Base-by-base conservation (phyloP, 2,113 vertebrate genomes). In the Sitta europaea region DNA sequence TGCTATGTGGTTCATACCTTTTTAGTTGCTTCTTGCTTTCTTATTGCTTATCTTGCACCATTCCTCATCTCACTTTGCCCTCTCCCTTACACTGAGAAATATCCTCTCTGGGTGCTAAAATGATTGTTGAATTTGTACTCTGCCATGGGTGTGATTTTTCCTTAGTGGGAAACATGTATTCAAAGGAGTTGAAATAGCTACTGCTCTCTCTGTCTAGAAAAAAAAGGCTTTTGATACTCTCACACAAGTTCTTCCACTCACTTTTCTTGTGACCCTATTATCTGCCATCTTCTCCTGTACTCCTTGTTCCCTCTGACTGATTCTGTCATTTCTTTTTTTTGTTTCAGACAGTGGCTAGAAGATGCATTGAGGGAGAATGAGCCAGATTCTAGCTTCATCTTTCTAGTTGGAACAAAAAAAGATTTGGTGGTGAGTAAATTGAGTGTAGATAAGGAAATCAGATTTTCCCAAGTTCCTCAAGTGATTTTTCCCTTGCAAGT, bases 351-450 rank as follows among this genome's bases (percentile, higher is more conserved):
- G 92, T 99, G 99, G 99, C 91, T 99, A 70, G 95, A 98, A 67
- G 99, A 99, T 38, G 99, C 98, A 8, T 53, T 99, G 95, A 98
- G 76, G 45, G 99, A 99, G 91, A 99, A 99, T 8, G 98, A 99
- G 36, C 98, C 98, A 5, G 94, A 96, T 35, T 97, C 98, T 79
- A 98, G 98, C 88, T 98, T 98, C 12, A 76, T 98, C 62, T 99
- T 99, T 95, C 97, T 99, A 18, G 98, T 99, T 72, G 99, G 99
- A 48, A 98, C 98, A 86, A 99, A 99, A 95, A 99, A 98, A 92
- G 99, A 99, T 96, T 96, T 99, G 55, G 85, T 99, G 97, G 99
- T 99, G 92, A 98, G 98, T 83, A 74, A 67, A 68, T 47, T 42
- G 62, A 82, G 67, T 38, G 16, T 25, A 43, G 66, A 72, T 94